A percentile compares a stretch with the other conserved stretches of the same genome.
These are phyloP conservation scores for Sinelater perroti DNA, from an alignment of 2,888 invertebrate genomes.

Conservation along the genomic window DNA sequence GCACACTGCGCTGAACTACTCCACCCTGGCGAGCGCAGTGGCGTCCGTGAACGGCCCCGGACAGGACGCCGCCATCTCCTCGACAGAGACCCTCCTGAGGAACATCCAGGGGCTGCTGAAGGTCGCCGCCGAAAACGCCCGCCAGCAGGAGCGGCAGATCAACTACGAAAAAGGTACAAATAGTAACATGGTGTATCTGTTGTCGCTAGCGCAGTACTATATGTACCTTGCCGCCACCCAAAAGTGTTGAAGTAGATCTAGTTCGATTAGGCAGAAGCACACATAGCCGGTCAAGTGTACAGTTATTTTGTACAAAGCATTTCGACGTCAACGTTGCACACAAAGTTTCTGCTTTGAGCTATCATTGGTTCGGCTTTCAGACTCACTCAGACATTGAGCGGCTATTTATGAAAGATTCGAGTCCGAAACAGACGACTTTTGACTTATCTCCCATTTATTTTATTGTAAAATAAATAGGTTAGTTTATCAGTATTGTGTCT, in stretches of 20 bases:
- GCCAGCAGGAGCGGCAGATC: conserved; percentile 95
- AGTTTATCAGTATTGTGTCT: no score
- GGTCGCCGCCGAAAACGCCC: conserved; percentile 96
- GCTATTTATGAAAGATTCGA: no score
- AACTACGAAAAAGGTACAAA: conserved; percentile 94
- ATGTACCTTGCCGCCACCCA: conserved; percentile 62
- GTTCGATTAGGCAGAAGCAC: conserved; percentile 18
- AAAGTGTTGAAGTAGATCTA: conserved; percentile 54
- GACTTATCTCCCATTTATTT: no score
- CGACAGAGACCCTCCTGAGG: conserved; percentile 91
- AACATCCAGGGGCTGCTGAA: conserved; percentile 96
- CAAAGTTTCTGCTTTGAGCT: neutral
- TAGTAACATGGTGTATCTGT: conserved; percentile 62
- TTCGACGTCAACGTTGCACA: no score
- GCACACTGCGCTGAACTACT: conserved; percentile 85
- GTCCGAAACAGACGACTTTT: no score
- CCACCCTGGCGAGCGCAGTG: conserved; percentile 73
- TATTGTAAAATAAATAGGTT: no score
- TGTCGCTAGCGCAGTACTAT: conserved; percentile 61
- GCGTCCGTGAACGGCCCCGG: conserved; percentile 65
- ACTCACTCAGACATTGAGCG: no score
- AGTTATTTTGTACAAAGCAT: conserved; percentile 26
- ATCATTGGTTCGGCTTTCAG: neutral
- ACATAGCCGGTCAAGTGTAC: conserved; percentile 19
- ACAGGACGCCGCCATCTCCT: conserved; percentile 74